Base-by-base conservation (phyloP, 2,888 invertebrate genomes). In the Hypercompe scribonia region DNA sequence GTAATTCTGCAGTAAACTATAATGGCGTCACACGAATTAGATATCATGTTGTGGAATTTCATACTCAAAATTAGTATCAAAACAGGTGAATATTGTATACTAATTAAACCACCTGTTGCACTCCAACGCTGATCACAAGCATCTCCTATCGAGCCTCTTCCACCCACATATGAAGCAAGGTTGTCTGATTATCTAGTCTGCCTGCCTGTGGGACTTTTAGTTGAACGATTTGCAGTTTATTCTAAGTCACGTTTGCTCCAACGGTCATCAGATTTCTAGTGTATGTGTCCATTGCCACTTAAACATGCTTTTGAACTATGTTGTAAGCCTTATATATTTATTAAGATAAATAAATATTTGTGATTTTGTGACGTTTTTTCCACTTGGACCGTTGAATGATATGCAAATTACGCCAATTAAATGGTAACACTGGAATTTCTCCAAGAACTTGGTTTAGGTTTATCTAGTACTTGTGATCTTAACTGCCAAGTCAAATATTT, bases 1-100 rank as follows among this genome's bases (percentile, higher is more conserved):
- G 54, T 68, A 68, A 68, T 54, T 15, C 54, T 68, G 68, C 68
- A 54, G 33, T 33, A n/a, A 68, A 34, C 50, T 33, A 68, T 34
- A 46, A 54, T 34, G 7, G 11, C 2, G 54, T 24, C 34, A n/a
- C 24, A 21, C 11, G 18, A 31, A 68, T 36, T 68, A 36, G 34
- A 33, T 54, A n/a, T 33, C 50, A 50, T 8, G 50, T 1, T 10
- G 18, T 8, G 24, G 36, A n/a, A 39, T 39, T 65, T 39, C 2
- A 39, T 65, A 28, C 28, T n/a, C 1, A 58, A 58, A 28, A 28
- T 58, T 3, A 10, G 50, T 54, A 54, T 28, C 54, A n/a, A n/a
- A 4, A 54, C n/a, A n/a, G 54, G n/a, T n/a, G 5, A 18, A 24
- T 50, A 50, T 50, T 15, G 15, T 15, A 2, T 10, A 24, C 10